Evolutionary conservation across 2,797 vertebrate species (phyloP), one percentile per base, ranked within the genome.

Genomic region (Spinibarbus caldwelli): DNA sequence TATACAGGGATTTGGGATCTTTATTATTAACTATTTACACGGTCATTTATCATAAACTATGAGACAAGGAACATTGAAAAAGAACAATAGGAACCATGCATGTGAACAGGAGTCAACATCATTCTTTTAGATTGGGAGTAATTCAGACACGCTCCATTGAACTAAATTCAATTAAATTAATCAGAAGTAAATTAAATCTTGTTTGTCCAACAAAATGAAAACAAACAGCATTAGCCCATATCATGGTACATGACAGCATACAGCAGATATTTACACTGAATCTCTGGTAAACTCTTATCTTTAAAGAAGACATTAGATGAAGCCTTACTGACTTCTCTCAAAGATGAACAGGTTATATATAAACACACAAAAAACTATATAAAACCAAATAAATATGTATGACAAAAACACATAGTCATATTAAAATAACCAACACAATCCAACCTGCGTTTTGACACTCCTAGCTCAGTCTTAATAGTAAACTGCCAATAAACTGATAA

Each of bases 141-240:
- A 73, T 23, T 31, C 19, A 75, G 47, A 75, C 5, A 23, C 23
- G 72, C 54, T 62, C 76, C 36, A 41, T 43, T 78, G 7, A 59
- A 59, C 4, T 1, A 23, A 23, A 52, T 52, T 59, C 23, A 29
- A 62, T 26, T n/a, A 17, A 62, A 78, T 26, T 78, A 6, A 38
- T 57, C 7, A 38, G 12, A 78, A 59, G 0, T 38, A 41, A 59
- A 57, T 78, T 1, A 41, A 23, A 78, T 17, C 4, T 29, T 78
- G 38, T 78, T 45, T 78, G 77, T 0, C 26, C 36, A 78, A 7
- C 57, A 45, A 23, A 78, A 78, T 45, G 2, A 64, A 78, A 78
- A 78, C 75, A 73, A 73, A 73, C 31, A 36, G 31, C 29, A 75
- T 31, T 10, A 47, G 38, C 29, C 10, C 10, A 36, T 57, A 38